Percentiles rank a stretch among this genome's conserved stretches.
phyloP scores from a whole-genome alignment of 2,797 vertebrate genomes.

The Sparus aurata region DNA sequence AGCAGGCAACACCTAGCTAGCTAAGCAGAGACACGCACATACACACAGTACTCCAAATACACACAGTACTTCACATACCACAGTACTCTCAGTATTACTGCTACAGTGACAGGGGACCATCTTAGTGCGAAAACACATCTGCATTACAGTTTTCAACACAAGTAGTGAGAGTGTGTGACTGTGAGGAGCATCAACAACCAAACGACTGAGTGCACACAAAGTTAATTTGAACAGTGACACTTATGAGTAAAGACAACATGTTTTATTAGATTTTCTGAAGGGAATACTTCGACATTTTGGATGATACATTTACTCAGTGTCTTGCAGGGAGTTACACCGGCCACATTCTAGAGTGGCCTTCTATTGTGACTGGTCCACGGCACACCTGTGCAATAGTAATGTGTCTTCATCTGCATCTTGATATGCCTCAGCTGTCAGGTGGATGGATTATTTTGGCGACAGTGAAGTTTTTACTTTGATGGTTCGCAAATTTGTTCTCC shows the following conservation, averaged over 20 bases:
- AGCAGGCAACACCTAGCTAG: conserved; percentile 28
- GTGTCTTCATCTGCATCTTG: no score
- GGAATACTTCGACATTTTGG: neutral
- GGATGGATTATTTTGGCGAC: no score
- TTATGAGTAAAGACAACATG: conserved; percentile 5
- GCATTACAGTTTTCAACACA: conserved; percentile 21
- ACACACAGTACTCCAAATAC: neutral
- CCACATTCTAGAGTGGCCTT: no score
- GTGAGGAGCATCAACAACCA: conserved; percentile 1
- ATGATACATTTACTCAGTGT: no score
- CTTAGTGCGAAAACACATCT: conserved; percentile 13
- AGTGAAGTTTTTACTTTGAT: no score
- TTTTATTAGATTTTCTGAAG: neutral
- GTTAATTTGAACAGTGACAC: neutral
- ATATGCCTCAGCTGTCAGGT: no score
- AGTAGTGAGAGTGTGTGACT: neutral
- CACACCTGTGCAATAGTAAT: no score
- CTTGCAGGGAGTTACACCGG: no score
- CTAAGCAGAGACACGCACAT: neutral
- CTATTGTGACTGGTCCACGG: no score
- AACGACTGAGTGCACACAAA: conserved; percentile 7
- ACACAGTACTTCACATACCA: conserved; percentile 5
- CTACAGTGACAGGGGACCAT: conserved; percentile 21
- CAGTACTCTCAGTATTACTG: conserved; percentile 3
- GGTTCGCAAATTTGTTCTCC: no score